A percentile compares a stretch with the other conserved stretches of the same genome.
Conservation (phyloP, 2,113 vertebrate species). For the Perca schrenkii region DNA sequence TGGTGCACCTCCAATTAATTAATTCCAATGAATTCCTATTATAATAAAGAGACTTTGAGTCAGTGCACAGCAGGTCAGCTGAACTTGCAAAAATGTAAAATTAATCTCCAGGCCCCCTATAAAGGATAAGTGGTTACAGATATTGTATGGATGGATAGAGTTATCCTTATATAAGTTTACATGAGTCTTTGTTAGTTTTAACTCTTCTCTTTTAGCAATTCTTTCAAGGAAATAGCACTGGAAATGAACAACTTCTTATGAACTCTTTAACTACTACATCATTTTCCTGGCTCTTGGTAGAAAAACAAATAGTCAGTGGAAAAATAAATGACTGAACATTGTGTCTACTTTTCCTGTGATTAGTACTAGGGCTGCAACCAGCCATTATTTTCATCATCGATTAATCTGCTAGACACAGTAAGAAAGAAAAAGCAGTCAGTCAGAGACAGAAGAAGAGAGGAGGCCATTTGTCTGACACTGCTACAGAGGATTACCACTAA, state of each 20-base stretch:
- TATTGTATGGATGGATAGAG: not conserved
- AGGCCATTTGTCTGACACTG: conserved; percentile 46
- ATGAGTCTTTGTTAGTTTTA: not conserved
- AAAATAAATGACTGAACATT: not conserved
- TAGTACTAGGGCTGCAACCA: not conserved
- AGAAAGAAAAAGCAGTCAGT: conserved; percentile 27
- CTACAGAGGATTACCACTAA: conserved; percentile 79
- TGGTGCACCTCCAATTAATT: not conserved
- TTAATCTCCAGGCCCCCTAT: not conserved
- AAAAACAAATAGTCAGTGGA: not conserved
- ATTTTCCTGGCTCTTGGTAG: not conserved
- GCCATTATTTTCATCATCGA: not conserved
- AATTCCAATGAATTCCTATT: not conserved
- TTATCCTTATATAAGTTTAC: not conserved
- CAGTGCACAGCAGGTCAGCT: not conserved
- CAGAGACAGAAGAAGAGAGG: conserved; percentile 33
- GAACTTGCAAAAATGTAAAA: not conserved
- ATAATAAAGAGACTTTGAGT: not conserved
- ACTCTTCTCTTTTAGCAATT: not conserved
- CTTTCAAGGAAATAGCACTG: not conserved
- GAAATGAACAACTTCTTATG: not conserved
- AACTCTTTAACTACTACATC: not conserved
- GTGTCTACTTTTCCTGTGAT: not conserved
- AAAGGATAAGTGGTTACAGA: not conserved
- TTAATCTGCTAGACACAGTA: not conserved